These are phyloP conservation scores for Eilema griseolum DNA, from an alignment of 2,888 invertebrate species.

Conservation along the genomic window DNA sequence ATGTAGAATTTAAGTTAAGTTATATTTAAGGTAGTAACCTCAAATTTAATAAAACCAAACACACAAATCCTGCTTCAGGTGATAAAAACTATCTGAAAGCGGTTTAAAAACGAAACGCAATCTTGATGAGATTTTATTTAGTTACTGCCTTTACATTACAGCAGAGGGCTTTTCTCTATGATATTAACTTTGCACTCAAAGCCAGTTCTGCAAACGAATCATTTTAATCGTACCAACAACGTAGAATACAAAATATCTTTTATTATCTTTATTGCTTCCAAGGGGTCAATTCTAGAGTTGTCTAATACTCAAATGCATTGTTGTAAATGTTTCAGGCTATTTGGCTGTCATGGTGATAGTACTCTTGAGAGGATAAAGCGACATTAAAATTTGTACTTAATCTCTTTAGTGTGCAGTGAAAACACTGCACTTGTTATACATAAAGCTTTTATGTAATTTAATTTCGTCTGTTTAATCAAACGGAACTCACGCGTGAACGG, in stretches of 20 bases:
- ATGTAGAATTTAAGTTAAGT: not conserved
- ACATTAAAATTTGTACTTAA: constrained; percentile 37
- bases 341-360: constrained; percentile 32
- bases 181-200: constrained; percentile 55
- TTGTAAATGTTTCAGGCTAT: constrained; percentile 26
- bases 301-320: constrained; percentile 20
- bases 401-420: constrained; percentile 2
- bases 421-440: not conserved
- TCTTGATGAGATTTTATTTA: constrained; percentile 71
- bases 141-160: constrained; percentile 60
- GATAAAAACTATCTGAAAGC: constrained; percentile 51
- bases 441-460: not conserved
- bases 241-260: constrained; percentile 52
- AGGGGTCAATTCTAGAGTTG: constrained; percentile 42
- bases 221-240: constrained; percentile 55
- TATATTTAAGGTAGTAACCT: not conserved
- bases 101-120: constrained; percentile 50
- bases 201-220: constrained; percentile 43
- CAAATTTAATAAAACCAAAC: constrained; percentile 8
- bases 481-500: too few species aligned
- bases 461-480: too few species aligned
- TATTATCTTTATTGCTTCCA: constrained; percentile 34
- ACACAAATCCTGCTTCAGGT: constrained; percentile 30
- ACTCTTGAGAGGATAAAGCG: constrained; percentile 24
- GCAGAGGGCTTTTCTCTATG: constrained; percentile 52